Evolutionary conservation across 2,113 vertebrate genomes (phyloP).

Genomic region (Microtus pennsylvanicus): DNA sequence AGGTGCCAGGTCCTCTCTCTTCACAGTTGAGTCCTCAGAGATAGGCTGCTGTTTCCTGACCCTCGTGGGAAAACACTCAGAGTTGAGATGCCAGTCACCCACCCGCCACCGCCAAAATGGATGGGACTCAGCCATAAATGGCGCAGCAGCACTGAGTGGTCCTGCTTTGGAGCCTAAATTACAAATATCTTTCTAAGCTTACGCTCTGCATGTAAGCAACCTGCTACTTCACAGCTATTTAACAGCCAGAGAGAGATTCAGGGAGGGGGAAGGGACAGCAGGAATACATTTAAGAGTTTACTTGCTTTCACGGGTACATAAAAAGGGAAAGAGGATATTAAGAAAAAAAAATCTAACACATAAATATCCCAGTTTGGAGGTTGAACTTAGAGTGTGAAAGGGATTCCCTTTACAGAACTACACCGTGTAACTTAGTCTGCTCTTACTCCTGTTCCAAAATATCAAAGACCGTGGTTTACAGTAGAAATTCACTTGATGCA

Average conservation of each 20-base stretch:
- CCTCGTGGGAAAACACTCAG: not conserved
- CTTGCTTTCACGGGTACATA: not conserved
- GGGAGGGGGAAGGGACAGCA: not conserved
- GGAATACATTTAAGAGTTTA: not conserved
- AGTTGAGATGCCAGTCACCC: not conserved
- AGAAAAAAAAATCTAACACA: not conserved
- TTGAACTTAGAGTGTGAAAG: not conserved
- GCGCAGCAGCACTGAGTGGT: not conserved
- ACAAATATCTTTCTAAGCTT: not conserved
- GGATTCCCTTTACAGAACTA: not conserved
- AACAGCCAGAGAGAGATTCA: not conserved
- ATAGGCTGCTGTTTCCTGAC: constrained; percentile 37
- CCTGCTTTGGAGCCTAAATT: constrained; percentile 16
- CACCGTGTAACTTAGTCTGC: not conserved
- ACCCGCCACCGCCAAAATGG: not conserved
- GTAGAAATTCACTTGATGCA: not conserved
- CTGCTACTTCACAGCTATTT: not conserved
- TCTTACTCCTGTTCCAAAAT: not conserved
- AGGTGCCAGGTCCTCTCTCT: not conserved
- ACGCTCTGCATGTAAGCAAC: not conserved
- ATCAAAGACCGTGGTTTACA: not conserved
- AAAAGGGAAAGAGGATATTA: not conserved
- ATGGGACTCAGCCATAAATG: constrained; percentile 39
- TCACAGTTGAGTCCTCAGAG: constrained; percentile 46
- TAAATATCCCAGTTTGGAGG: not conserved